Evolutionary conservation across 2,797 vertebrate species (phyloP).

Genomic region (Threskiornis aethiopicus): DNA sequence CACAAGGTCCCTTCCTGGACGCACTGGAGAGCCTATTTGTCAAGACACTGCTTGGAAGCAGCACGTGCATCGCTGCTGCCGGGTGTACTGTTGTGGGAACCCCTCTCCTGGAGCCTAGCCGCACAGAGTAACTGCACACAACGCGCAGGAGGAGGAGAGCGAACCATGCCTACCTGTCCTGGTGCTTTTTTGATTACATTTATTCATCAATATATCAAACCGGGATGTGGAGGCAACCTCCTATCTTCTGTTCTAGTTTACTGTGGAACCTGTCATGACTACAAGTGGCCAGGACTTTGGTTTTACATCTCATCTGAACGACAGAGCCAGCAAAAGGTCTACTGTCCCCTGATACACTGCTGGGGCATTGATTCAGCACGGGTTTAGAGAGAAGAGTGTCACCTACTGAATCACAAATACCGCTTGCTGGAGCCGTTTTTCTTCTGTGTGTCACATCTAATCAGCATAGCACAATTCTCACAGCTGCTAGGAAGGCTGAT

Average conservation of each 20-base stretch:
- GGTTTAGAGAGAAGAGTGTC: background rate
- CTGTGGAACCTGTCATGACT: background rate
- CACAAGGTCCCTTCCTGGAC: fast-evolving
- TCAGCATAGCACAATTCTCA: conserved; percentile 51
- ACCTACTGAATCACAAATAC: conserved; percentile 46
- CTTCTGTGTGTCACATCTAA: conserved; percentile 49
- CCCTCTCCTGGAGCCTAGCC: background rate
- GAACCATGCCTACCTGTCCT: background rate
- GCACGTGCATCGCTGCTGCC: fast-evolving
- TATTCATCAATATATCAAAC: background rate
- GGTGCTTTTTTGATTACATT: background rate
- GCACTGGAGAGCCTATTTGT: fast-evolving
- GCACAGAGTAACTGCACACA: background rate
- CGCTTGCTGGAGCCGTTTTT: conserved; percentile 45
- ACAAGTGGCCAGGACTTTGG: background rate
- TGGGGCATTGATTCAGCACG: background rate
- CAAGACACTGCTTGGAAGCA: background rate
- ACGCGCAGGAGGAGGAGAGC: background rate
- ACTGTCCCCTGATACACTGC: background rate
- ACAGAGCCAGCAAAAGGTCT: background rate
- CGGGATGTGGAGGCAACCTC: background rate
- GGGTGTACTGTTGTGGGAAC: fast-evolving
- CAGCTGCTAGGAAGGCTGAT: conserved; percentile 54
- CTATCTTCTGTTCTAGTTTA: background rate
- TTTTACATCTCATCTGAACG: background rate